Evolutionary conservation across 2,888 invertebrate genomes (phyloP), one percentile per base, ranked within the genome.

Genomic region (Dryomyza anilis): DNA sequence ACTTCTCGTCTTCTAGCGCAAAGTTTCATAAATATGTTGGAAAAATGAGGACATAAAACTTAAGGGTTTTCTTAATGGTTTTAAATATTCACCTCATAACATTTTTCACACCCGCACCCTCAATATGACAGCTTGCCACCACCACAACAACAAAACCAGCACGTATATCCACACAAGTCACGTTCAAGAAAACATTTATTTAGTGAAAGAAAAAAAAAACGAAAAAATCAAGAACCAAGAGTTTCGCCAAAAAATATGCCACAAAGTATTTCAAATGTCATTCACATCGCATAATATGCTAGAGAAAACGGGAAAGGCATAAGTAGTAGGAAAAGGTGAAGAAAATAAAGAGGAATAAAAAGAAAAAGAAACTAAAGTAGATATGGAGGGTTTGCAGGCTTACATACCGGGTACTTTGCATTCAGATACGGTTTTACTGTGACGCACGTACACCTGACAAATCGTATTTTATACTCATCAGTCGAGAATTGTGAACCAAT

Each of bases 31-130:
- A 59, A 25, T 33, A 21, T 50, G 21, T n/a, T n/a, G n/a, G 33
- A 57, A 50, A 50, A 57, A 63, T 56, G 57, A 57, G 57, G 63
- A 12, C 63, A 50, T 57, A 63, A 63, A 57, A 50, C 25, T 57
- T 39, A 57, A 63, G 52, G 50, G 63, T 23, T 57, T 50, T 46
- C 55, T 50, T 63, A 63, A 63, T 58, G 57, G 39, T 63, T 63
- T 63, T 52, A 63, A 63, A 63, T 58, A 63, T 57, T 58, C 50
- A 50, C 57, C 39, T 21, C 43, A 29, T 46, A n/a, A 59, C 48
- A 58, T 56, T 56, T 27, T 39, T 12, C 39, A n/a, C 3, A 12
- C 39, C 39, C 3, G 33, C 33, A 3, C 39, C n/a, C 39, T n/a
- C 3, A n/a, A 3, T n/a, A 2, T n/a, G 7, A 12, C 39, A 12